phyloP scores from a whole-genome alignment of 2,888 invertebrate species.

The Cyclophora punctaria region DNA sequence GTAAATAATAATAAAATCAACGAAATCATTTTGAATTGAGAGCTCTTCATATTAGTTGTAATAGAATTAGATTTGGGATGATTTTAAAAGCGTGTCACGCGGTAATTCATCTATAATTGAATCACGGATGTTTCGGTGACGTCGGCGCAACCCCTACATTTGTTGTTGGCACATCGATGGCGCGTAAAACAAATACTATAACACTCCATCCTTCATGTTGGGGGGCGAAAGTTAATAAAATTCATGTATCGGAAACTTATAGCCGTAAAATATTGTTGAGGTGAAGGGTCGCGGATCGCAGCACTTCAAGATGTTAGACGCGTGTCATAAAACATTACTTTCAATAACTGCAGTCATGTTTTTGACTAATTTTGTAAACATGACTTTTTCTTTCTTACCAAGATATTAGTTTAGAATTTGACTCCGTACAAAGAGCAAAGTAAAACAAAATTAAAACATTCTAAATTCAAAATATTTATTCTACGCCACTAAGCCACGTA shows the following conservation, averaged over 20 bases:
- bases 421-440: no score
- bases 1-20: no score
- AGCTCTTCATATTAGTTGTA: no score
- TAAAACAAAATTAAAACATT: no score
- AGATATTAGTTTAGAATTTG: no score
- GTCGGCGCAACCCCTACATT: conserved; percentile 40
- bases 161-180: conserved; percentile 57
- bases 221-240: conserved; percentile 71
- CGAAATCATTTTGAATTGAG: no score
- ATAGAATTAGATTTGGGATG: no score
- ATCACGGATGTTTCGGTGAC: conserved; percentile 25
- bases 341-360: not conserved
- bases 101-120: conserved; percentile 36
- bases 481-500: no score
- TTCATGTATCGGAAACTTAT: conserved; percentile 75
- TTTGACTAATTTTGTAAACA: no score
- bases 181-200: conserved; percentile 70
- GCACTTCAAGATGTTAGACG: conserved; percentile 31
- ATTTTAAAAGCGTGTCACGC: conserved; percentile 28
- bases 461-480: no score
- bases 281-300: conserved; percentile 50
- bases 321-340: conserved; percentile 35
- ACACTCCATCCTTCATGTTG: conserved; percentile 52
- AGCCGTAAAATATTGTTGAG: conserved; percentile 65
- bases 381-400: no score